Base-by-base conservation (phyloP, 2,797 vertebrate genomes). In the Myotis planiceps region DNA sequence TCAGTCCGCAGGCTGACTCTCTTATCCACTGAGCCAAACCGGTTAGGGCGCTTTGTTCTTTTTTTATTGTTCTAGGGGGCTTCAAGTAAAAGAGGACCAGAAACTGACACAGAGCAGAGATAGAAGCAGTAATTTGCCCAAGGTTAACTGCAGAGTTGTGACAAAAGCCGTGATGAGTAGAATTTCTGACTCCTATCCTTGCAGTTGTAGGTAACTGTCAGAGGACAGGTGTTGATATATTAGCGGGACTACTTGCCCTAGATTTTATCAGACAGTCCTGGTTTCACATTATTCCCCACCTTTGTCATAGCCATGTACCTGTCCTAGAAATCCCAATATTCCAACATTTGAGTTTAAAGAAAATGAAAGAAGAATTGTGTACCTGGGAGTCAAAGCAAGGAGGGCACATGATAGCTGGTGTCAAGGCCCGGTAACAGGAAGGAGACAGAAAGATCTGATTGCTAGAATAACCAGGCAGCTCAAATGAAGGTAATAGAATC, bases 371-470 rank as follows among this genome's bases (percentile, higher is more conserved):
- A 85, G 79, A 92, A 88, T 76, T 83, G 9, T 91, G 42, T 27
- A 53, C 37, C 75, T 27, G 53, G 19, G 91, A 95, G 71, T 91
- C 69, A 80, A 87, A 68, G 91, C 58, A 75, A 75, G 90, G 51
- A 90, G 82, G n/a, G 69, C 93, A 88, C 29, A 9, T 32, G 93
- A 81, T 65, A 93, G 94, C 80, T 80, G 34, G 53, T 89, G 91
- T 90, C 68, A 80, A 82, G 82, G n/a, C 92, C 9, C 0, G 60
- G 75, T 82, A 32, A 94, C 75, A 91, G 94, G 96, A 95, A 95
- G 92, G 94, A 96, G 94, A 97, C 95, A 94, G 90, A 93, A 92
- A 55, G 93, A 96, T 97, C 96, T 96, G 96, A 97, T 95, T 97
- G 90, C 66, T 47, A 42, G 85, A 84, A 80, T 37, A 92, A 92